Conservation (phyloP, 2,888 invertebrate genomes). For the Antitype chi region DNA sequence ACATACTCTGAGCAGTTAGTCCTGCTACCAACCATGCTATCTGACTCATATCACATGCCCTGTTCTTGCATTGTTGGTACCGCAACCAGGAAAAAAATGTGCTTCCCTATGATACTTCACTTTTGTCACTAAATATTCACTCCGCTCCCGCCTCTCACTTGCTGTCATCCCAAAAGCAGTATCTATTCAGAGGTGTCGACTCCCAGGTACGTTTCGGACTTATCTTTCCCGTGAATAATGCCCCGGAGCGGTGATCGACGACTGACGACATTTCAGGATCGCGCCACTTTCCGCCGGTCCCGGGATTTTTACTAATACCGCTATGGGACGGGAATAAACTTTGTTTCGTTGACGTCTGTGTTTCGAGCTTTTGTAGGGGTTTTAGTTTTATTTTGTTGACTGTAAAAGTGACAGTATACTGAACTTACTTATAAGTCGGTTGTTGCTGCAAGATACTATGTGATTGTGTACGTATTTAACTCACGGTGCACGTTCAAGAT, state of each 20-base stretch:
- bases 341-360: constrained; percentile 57
- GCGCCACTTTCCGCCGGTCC: constrained; percentile 62
- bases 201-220: constrained; percentile 74
- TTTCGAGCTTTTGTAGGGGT: constrained; percentile 17
- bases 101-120: neutral
- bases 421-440: neutral
- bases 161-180: constrained; percentile 53
- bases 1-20: neutral
- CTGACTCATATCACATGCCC: neutral
- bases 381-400: constrained; percentile 18
- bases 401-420: neutral
- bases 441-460: neutral
- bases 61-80: neutral
- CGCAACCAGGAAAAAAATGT: neutral
- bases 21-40: neutral
- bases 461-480: neutral
- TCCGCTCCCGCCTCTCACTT: constrained; percentile 16
- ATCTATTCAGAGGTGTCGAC: constrained; percentile 76
- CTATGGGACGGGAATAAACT: constrained; percentile 60
- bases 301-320: constrained; percentile 67
- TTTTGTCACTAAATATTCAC: neutral
- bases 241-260: constrained; percentile 80
- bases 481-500: neutral
- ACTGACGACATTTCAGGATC: constrained; percentile 80
- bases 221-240: constrained; percentile 83